Percentiles rank a stretch among this genome's conserved stretches.
Evolutionary conservation across 2,888 invertebrate species (phyloP).

Genomic region (Aradus depressus): DNA sequence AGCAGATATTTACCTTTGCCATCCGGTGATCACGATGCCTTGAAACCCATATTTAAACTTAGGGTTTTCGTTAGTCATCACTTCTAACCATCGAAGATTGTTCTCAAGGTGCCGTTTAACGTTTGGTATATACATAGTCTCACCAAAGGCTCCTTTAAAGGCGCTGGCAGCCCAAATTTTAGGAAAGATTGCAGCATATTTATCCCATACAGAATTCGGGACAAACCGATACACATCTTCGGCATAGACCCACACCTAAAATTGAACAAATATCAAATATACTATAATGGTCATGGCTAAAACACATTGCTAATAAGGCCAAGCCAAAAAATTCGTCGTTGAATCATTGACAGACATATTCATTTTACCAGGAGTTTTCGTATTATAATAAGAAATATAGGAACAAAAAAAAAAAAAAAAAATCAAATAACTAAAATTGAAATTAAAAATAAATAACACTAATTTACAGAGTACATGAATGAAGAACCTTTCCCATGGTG

Average conservation of each 20-base stretch:
- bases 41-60: conserved; percentile 43
- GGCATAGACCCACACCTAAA: conserved; percentile 59
- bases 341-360: too few relatives aligned
- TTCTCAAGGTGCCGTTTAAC: conserved; percentile 57
- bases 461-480: too few relatives aligned
- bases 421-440: too few relatives aligned
- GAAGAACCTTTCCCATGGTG: too few relatives aligned
- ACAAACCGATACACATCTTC: conserved; percentile 51
- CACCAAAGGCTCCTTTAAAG: conserved; percentile 65
- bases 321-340: neutral
- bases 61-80: conserved; percentile 48
- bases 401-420: too few relatives aligned
- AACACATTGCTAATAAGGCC: neutral
- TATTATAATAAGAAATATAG: too few relatives aligned
- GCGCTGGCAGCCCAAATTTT: conserved; percentile 63
- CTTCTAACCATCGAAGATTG: conserved; percentile 55
- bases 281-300: conserved; percentile 1
- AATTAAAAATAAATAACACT: too few relatives aligned
- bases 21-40: conserved; percentile 48
- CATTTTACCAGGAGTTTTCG: too few relatives aligned
- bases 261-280: neutral
- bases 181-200: conserved; percentile 53
- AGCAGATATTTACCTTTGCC: conserved; percentile 41
- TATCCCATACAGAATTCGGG: conserved; percentile 48
- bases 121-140: conserved; percentile 54